These are phyloP conservation scores for Nezara viridula DNA, from an alignment of 2,888 invertebrate genomes.

Conservation along the genomic window DNA sequence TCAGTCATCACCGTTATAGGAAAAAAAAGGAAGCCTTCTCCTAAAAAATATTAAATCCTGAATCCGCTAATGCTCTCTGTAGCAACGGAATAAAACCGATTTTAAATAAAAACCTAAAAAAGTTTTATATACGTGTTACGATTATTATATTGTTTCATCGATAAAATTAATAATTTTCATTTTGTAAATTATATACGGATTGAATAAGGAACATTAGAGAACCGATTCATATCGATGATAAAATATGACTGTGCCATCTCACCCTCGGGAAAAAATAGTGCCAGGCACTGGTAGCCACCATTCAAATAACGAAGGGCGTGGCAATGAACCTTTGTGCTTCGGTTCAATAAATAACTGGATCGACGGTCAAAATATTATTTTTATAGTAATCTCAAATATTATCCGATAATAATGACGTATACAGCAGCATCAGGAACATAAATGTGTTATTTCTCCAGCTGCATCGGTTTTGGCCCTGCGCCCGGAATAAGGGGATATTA, in stretches of 20 bases:
- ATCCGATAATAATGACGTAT: not conserved
- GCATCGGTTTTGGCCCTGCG: not conserved
- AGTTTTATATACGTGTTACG: too few relatives aligned
- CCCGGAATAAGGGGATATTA: not conserved
- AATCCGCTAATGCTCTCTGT: not conserved
- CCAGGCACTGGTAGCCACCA: not conserved
- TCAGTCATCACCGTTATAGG: too few relatives aligned
- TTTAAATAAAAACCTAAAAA: too few relatives aligned
- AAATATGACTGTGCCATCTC: not conserved
- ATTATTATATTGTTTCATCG: too few relatives aligned
- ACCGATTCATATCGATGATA: constrained; percentile 10
- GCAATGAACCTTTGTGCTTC: not conserved
- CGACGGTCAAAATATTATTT: not conserved
- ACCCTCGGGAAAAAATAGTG: not conserved
- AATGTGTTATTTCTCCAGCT: not conserved
- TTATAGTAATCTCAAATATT: not conserved
- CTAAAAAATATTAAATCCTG: too few relatives aligned
- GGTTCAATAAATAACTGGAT: not conserved
- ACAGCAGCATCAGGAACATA: not conserved
- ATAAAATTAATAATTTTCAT: not conserved
- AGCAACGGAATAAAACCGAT: not conserved
- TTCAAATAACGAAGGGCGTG: not conserved
- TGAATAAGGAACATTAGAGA: not conserved
- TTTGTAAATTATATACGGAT: too few relatives aligned
- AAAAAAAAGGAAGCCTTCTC: too few relatives aligned